Evolutionary conservation across 2,888 invertebrate genomes (phyloP).

Genomic region (Gasteruption jaculator): DNA sequence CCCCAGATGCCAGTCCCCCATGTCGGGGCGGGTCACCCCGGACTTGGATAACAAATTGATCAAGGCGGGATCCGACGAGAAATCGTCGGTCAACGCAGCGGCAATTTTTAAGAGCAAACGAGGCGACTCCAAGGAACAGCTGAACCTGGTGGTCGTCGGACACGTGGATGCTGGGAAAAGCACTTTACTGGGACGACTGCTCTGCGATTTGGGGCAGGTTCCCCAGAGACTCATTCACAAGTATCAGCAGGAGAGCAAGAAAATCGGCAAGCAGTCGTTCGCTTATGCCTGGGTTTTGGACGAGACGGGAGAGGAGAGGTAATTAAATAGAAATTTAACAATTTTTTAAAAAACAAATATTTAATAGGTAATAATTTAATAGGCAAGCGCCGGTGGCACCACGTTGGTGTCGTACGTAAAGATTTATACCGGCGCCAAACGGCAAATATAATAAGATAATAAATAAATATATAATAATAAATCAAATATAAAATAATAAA

Average conservation of each 20-base stretch:
- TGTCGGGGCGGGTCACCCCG: conserved; percentile 53
- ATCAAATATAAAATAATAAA: no score
- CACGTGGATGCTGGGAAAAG: conserved; percentile 98
- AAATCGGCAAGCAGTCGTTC: conserved; percentile 96
- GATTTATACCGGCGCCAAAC: no score
- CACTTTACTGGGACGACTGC: conserved; percentile 92
- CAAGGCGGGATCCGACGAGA: conserved; percentile 54
- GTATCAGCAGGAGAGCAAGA: conserved; percentile 95
- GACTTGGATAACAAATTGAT: conserved; percentile 27
- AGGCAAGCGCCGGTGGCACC: no score
- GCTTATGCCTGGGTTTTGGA: conserved; percentile 99
- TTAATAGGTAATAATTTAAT: background rate
- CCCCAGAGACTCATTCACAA: conserved; percentile 65
- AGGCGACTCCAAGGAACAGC: conserved; percentile 75
- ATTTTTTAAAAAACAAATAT: background rate
- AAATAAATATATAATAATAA: background rate
- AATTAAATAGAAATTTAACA: no score
- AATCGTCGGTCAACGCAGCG: conserved; percentile 59
- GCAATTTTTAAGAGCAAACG: conserved; percentile 70
- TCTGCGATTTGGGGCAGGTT: conserved; percentile 80
- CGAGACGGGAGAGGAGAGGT: conserved; percentile 95
- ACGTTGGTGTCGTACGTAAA: no score
- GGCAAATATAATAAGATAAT: conserved; percentile 3
- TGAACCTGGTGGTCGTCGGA: conserved; percentile 90
- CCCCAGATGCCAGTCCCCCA: conserved; percentile 68